Evolutionary conservation across 2,797 vertebrate species (phyloP).

Genomic region (Atherinosoma microstoma): DNA sequence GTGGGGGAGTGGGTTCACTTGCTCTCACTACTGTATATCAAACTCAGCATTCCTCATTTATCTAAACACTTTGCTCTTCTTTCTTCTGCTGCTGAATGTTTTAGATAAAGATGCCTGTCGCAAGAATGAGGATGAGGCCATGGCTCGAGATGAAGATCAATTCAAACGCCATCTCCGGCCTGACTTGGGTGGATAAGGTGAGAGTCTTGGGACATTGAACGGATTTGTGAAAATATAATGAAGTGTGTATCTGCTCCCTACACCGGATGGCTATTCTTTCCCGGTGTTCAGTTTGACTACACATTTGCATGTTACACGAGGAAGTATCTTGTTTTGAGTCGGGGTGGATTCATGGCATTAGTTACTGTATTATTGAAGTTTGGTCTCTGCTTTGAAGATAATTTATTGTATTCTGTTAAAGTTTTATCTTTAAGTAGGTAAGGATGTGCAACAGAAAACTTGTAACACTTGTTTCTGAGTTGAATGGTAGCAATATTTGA

Average conservation of each 20-base stretch:
- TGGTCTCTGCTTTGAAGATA: no score
- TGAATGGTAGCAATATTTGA: not conserved
- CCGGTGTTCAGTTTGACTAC: not conserved
- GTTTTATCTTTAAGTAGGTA: no score
- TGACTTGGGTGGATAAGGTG: slow-evolving; percentile 84
- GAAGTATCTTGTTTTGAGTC: not conserved
- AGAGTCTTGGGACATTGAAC: slow-evolving; percentile 5
- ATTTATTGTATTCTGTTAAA: no score
- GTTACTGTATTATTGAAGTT: no score
- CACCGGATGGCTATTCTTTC: no score
- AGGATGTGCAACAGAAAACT: not conserved
- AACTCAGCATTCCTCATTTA: not conserved
- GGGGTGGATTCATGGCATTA: no score
- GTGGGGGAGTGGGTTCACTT: not conserved
- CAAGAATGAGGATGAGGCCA: slow-evolving; percentile 85
- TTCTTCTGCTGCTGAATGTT: slow-evolving; percentile 3
- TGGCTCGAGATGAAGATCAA: slow-evolving; percentile 85
- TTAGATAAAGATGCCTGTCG: slow-evolving; percentile 80
- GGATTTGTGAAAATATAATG: not conserved
- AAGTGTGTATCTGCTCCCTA: not conserved
- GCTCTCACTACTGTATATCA: not conserved
- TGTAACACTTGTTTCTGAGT: not conserved
- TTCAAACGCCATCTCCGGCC: slow-evolving; percentile 68
- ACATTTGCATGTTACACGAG: not conserved
- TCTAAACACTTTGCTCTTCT: not conserved